phyloP scores from a whole-genome alignment of 2,797 vertebrate genomes.

The Aldrovandia affinis region DNA sequence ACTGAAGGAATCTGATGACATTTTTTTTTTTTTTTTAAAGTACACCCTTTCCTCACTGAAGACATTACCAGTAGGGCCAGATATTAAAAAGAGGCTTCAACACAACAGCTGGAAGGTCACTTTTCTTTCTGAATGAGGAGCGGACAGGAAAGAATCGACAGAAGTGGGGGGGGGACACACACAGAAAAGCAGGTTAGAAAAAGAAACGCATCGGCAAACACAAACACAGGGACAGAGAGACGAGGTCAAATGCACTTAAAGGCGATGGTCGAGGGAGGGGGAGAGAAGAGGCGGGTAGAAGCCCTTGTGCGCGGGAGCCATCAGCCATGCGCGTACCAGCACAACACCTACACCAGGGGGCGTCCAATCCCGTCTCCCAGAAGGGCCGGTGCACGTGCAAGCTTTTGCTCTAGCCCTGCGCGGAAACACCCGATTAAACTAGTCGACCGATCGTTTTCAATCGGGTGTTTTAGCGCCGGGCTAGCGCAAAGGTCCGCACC shows the following conservation, averaged over 20 bases:
- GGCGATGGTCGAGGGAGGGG: neutral
- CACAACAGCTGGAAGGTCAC: slow-evolving; percentile 89
- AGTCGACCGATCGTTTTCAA: too few relatives aligned
- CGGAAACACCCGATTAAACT: too few relatives aligned
- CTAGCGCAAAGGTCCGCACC: too few relatives aligned
- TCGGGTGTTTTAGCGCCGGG: too few relatives aligned
- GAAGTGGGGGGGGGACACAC: too few relatives aligned
- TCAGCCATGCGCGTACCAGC: slow-evolving; percentile 64
- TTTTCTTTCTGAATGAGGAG: slow-evolving; percentile 83
- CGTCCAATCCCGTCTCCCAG: too few relatives aligned
- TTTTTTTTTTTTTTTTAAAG: slow-evolving; percentile 46
- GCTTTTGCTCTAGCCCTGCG: too few relatives aligned
- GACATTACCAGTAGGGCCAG: slow-evolving; percentile 85
- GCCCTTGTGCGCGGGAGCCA: slow-evolving; percentile 39
- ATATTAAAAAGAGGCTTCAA: slow-evolving; percentile 87
- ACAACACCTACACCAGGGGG: too few relatives aligned
- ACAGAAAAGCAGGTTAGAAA: slow-evolving; percentile 37
- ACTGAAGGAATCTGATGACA: slow-evolving; percentile 72
- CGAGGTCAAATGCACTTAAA: neutral
- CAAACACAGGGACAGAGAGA: neutral
- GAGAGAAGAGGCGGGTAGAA: slow-evolving; percentile 49
- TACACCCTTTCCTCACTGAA: slow-evolving; percentile 82
- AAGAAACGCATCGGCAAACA: slow-evolving; percentile 25
- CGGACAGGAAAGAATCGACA: slow-evolving; percentile 34
- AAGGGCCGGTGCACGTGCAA: too few relatives aligned